A percentile compares a stretch with the other conserved stretches of the same genome.
Conservation (phyloP, 30 jellyfish, hydroid and myxozoan species). For the Aurelia sp. region DNA sequence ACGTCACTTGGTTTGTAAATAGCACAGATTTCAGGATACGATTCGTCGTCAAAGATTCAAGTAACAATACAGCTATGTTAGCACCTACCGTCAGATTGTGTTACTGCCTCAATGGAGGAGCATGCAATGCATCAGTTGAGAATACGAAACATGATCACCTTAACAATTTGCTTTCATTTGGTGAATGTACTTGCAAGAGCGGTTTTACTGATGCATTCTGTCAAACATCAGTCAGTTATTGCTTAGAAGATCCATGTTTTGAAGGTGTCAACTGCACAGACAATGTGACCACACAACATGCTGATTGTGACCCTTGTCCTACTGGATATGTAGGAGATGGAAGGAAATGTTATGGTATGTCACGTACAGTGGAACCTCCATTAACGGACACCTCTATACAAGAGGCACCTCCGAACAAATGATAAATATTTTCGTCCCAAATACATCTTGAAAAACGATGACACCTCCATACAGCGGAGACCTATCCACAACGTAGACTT, state of each 20-base stretch:
- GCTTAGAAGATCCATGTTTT: conserved; percentile 65
- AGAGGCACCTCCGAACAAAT: too few species aligned
- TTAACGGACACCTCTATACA: too few species aligned
- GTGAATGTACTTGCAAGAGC: conserved; percentile 48
- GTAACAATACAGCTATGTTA: conserved; percentile 26
- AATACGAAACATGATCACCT: background rate
- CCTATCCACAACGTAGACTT: too few species aligned
- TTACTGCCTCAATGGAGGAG: conserved; percentile 74
- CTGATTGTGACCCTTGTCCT: conserved; percentile 77
- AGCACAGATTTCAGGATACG: conserved; percentile 48
- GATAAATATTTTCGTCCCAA: too few species aligned
- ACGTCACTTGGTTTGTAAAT: conserved; percentile 46
- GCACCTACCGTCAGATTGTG: conserved; percentile 60
- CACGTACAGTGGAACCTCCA: too few species aligned
- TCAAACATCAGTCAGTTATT: conserved; percentile 31
- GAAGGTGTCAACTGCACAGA: conserved; percentile 67
- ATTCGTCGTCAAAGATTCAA: conserved; percentile 28
- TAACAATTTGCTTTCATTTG: conserved; percentile 21
- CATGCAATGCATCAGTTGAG: conserved; percentile 30
- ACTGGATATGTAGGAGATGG: conserved; percentile 74
- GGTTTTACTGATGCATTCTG: conserved; percentile 71
- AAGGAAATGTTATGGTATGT: conserved; percentile 71
- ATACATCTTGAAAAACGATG: too few species aligned
- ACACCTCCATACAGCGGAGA: too few species aligned
- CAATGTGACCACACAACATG: conserved; percentile 16